phyloP scores from a whole-genome alignment of 2,797 vertebrate species.

The Epinephelus coioides region DNA sequence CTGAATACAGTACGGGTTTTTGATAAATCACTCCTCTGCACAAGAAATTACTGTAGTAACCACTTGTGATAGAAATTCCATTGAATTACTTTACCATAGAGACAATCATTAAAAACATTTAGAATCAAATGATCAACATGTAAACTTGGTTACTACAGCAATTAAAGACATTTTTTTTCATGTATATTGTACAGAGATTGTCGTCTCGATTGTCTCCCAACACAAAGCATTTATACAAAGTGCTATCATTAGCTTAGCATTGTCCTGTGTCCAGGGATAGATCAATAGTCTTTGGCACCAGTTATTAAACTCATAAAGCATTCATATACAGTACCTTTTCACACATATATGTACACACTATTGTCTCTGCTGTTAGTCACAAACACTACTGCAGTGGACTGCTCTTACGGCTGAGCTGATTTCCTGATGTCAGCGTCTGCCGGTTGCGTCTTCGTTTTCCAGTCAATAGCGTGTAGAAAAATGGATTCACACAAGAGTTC shows the following conservation, averaged over 20 bases:
- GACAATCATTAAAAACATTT: conserved; percentile 11
- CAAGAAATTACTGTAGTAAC: conserved; percentile 14
- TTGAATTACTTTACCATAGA: conserved; percentile 16
- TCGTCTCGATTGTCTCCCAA: conserved; percentile 54
- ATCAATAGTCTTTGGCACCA: conserved; percentile 47
- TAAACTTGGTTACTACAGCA: conserved; percentile 36
- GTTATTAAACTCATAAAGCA: conserved; percentile 23
- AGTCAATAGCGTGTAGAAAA: conserved; percentile 91
- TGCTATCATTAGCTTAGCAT: conserved; percentile 63
- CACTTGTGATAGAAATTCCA: conserved; percentile 1
- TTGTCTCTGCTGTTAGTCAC: conserved; percentile 8
- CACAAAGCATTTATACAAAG: conserved; percentile 67
- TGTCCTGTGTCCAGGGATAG: conserved; percentile 30
- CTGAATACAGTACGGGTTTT: not conserved
- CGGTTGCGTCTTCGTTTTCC: conserved; percentile 82
- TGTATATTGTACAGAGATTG: conserved; percentile 37
- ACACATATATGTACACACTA: conserved; percentile 23
- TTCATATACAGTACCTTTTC: conserved; percentile 28
- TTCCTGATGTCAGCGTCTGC: conserved; percentile 75
- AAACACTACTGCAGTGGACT: conserved; percentile 74
- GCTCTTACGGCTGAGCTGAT: conserved; percentile 85
- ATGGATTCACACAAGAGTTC: conserved; percentile 92
- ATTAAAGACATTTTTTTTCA: conserved; percentile 5
- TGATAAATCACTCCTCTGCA: conserved; percentile 6
- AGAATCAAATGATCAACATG: conserved; percentile 12